These are phyloP conservation scores for Chaenogobius annularis DNA, from an alignment of 2,113 vertebrate species.

Conservation along the genomic window DNA sequence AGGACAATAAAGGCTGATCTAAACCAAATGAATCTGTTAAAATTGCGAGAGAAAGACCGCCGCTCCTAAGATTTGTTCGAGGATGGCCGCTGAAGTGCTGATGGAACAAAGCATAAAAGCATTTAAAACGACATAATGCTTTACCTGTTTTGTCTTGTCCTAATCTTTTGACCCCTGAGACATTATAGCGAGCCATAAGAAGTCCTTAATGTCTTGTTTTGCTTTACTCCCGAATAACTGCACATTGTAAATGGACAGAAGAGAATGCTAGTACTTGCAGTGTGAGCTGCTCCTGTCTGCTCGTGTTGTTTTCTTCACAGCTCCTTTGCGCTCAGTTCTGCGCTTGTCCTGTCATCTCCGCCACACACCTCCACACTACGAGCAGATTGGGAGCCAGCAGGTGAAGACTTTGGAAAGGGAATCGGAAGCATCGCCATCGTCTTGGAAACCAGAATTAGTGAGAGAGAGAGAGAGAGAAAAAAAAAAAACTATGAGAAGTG, in stretches of 20 bases:
- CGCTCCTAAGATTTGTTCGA: too few relatives aligned
- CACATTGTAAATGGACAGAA: conserved; percentile 8
- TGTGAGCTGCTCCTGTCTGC: conserved; percentile 39
- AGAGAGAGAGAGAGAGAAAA: background rate
- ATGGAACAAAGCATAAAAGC: too few relatives aligned
- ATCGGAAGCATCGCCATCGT: conserved; percentile 60
- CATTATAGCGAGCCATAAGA: conserved; percentile 26
- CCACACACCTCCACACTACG: conserved; percentile 38
- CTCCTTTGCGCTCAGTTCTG: conserved; percentile 1
- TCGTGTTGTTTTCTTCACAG: conserved; percentile 30
- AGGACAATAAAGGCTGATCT: too few relatives aligned
- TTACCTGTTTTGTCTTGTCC: background rate
- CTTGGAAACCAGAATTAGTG: conserved; percentile 68
- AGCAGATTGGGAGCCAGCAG: conserved; percentile 66
- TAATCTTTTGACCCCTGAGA: background rate
- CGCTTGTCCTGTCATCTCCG: conserved; percentile 31
- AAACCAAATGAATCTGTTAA: too few relatives aligned
- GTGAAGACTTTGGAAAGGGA: conserved; percentile 17
- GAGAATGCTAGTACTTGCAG: too few relatives aligned
- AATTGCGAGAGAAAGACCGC: too few relatives aligned
- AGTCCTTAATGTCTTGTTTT: conserved; percentile 13
- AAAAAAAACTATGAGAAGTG: conserved; percentile 41
- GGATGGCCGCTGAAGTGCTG: too few relatives aligned
- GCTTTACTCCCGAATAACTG: conserved; percentile 12
- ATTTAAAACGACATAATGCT: background rate